These are phyloP conservation scores for Troides helena DNA, from an alignment of 2,888 invertebrate species.

Conservation along the genomic window DNA sequence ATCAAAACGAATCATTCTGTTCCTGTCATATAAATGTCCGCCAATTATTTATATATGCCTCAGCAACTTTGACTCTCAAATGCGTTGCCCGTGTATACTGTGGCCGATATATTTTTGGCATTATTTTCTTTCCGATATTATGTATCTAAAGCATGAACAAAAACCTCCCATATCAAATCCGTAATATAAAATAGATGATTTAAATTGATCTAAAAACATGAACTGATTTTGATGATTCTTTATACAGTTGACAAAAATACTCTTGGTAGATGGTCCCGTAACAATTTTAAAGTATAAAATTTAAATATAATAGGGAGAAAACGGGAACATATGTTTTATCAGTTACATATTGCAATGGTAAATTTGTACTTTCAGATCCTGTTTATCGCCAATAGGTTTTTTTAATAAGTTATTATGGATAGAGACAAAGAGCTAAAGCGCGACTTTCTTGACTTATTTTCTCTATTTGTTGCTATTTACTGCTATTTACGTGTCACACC, in stretches of 20 bases:
- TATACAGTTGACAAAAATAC: background rate
- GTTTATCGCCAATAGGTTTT: too few relatives aligned
- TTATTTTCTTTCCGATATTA: background rate
- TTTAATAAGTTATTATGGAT: too few relatives aligned
- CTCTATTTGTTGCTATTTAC: too few relatives aligned
- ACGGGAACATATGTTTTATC: too few relatives aligned
- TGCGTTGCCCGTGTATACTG: conserved; percentile 19
- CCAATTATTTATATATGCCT: conserved; percentile 34
- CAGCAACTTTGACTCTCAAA: conserved; percentile 35
- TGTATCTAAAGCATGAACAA: background rate
- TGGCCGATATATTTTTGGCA: conserved; percentile 2
- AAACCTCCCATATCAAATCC: background rate
- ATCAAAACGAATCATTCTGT: conserved; percentile 34
- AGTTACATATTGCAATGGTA: too few relatives aligned
- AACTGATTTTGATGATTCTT: background rate
- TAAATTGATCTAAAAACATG: background rate
- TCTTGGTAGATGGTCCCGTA: too few relatives aligned
- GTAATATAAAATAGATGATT: background rate
- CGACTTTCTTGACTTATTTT: too few relatives aligned
- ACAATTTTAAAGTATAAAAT: too few relatives aligned
- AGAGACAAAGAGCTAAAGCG: too few relatives aligned
- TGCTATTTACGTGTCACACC: too few relatives aligned
- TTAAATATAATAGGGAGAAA: too few relatives aligned
- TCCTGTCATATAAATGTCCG: conserved; percentile 32
- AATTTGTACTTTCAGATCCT: too few relatives aligned